Percentiles rank a stretch among this genome's conserved stretches.
These are phyloP conservation scores for Cotesia chilonis DNA, from an alignment of 1,140 invertebrate genomes.

Conservation along the genomic window DNA sequence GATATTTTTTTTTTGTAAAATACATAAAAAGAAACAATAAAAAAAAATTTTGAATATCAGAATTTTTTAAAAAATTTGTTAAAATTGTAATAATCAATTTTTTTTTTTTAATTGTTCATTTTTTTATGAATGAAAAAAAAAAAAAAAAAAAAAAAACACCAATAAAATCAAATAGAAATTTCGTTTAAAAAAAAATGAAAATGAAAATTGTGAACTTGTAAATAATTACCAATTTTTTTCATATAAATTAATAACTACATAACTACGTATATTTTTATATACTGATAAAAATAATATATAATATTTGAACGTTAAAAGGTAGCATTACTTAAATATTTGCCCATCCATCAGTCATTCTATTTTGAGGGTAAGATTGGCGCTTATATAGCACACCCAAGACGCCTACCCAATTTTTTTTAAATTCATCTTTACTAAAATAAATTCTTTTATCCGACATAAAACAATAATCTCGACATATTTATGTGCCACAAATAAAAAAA, in stretches of 20 bases:
- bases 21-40: no score
- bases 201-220: no score
- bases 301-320: slow-evolving; percentile 22
- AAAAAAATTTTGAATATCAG: no score
- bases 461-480: neutral
- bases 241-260: neutral
- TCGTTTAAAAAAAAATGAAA: no score
- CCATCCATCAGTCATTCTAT: slow-evolving; percentile 41
- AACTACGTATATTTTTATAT: neutral
- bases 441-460: neutral
- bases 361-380: slow-evolving; percentile 27
- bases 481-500: neutral
- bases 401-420: slow-evolving; percentile 20
- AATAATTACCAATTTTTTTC: neutral
- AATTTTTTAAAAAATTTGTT: no score
- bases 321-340: slow-evolving; percentile 32
- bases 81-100: no score
- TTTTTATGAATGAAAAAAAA: no score
- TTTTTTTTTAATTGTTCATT: no score
- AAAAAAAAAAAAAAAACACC: no score
- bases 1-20: no score
- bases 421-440: slow-evolving; percentile 11
- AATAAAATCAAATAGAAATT: no score
- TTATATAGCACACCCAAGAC: neutral
- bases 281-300: slow-evolving; percentile 5